A percentile compares a stretch with the other conserved stretches of the same genome.
These are phyloP conservation scores for Diachrysia chrysitis DNA, from an alignment of 2,888 invertebrate species.

Conservation along the genomic window DNA sequence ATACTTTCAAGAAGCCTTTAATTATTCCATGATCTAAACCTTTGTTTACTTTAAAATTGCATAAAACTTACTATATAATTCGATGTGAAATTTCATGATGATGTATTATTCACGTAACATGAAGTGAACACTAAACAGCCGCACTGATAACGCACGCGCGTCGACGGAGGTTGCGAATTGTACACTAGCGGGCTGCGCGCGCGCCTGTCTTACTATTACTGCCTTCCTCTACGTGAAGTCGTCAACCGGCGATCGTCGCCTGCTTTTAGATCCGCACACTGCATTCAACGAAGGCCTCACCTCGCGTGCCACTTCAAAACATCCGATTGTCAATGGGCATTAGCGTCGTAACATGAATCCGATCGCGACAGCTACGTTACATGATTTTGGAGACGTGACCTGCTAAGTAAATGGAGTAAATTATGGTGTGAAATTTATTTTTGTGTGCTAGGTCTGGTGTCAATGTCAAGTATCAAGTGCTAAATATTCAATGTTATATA, in stretches of 20 bases:
- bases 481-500: not conserved
- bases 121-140: slow-evolving; percentile 69
- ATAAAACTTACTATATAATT: slow-evolving; percentile 78
- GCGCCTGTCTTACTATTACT: slow-evolving; percentile 80
- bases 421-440: not conserved
- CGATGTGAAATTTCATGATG: slow-evolving; percentile 82
- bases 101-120: slow-evolving; percentile 62
- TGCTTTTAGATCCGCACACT: slow-evolving; percentile 66
- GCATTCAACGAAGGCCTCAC: slow-evolving; percentile 69
- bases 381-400: slow-evolving; percentile 20
- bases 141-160: slow-evolving; percentile 63
- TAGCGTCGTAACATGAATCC: slow-evolving; percentile 56
- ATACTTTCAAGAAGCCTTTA: slow-evolving; percentile 20
- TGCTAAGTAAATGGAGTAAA: slow-evolving; percentile 14
- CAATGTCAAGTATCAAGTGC: not conserved
- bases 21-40: too few species aligned
- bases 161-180: slow-evolving; percentile 58
- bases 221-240: slow-evolving; percentile 64
- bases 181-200: slow-evolving; percentile 74
- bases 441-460: not conserved
- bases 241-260: slow-evolving; percentile 45
- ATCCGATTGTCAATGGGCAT: slow-evolving; percentile 71
- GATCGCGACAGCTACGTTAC: slow-evolving; percentile 19
- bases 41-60: not conserved
- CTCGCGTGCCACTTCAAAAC: slow-evolving; percentile 77